Conservation (phyloP, 2,888 invertebrate genomes). For the Leptopterna dolabrata region DNA sequence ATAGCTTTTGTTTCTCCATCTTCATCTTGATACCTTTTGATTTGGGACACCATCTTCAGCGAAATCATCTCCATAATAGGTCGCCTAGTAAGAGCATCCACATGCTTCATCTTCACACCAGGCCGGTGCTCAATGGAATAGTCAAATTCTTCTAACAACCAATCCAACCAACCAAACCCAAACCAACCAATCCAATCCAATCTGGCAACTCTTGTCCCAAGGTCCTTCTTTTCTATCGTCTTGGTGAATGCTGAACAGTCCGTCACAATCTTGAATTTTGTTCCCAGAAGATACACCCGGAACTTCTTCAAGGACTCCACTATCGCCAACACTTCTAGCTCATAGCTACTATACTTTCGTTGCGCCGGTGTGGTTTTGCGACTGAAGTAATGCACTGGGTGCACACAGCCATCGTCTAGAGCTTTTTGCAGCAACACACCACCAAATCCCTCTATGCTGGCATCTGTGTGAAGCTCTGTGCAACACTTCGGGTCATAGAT, state of each 20-base stretch:
- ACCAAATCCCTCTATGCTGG: conserved; percentile 47
- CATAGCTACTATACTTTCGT: conserved; percentile 65
- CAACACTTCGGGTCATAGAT: conserved; percentile 63
- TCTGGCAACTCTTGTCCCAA: conserved; percentile 63
- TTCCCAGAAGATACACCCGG: conserved; percentile 64
- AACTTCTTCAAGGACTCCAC: conserved; percentile 64
- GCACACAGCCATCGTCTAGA: conserved; percentile 59
- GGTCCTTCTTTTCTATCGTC: conserved; percentile 64
- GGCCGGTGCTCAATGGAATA: conserved; percentile 65
- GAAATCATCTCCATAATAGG: conserved; percentile 47
- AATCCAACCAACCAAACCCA: too few relatives aligned
- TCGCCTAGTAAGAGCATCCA: conserved; percentile 63
- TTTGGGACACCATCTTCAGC: not conserved
- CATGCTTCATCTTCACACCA: conserved; percentile 64
- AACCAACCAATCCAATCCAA: too few relatives aligned
- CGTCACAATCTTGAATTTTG: conserved; percentile 64
- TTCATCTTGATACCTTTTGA: too few relatives aligned
- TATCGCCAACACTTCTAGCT: conserved; percentile 66
- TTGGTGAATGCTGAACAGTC: conserved; percentile 65
- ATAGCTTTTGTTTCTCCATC: conserved; percentile 59
- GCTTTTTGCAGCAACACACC: conserved; percentile 62
- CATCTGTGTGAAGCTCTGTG: conserved; percentile 54
- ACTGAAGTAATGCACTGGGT: conserved; percentile 65
- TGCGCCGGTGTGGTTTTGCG: conserved; percentile 64
- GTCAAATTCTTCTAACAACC: conserved; percentile 64